Evolutionary conservation across 2,797 vertebrate genomes (phyloP), one percentile per base, ranked within the genome.

Genomic region (Aplochiton taeniatus): DNA sequence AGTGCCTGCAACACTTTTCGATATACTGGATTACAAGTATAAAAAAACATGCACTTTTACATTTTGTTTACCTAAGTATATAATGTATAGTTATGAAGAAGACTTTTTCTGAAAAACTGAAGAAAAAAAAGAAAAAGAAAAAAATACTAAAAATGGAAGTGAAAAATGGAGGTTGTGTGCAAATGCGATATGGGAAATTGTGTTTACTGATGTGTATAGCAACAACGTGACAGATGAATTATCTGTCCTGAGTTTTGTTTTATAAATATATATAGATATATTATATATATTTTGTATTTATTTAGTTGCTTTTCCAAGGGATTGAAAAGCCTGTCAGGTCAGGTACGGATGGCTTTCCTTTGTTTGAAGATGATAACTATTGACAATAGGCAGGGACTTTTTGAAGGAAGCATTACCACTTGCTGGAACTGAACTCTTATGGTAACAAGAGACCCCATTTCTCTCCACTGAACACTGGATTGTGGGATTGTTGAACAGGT

Each of bases 1-100:
- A 99, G 97, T 99, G 97, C 97, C 97, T 99, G 97, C 95, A 96
- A 97, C 89, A 96, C 92, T 91, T 91, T 91, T 92, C 90, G 85
- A 93, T 92, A 97, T 94, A 94, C 94, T 94, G 94, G 88, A 92
- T 91, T 81, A 89, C 80, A 89, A 83, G 63, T 79, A 78, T 76
- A 72, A 79, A 89, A 88, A 80, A 88, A 87, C 81, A 91, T 69
- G 81, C 87, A 91, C 91, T 92, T 93, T 93, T 93, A 90, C 90
- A 93, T 92, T 93, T 93, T 92, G 91, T 92, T 93, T 93, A 92
- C 91, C 88, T 85, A 81, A 79, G 71, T 86, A 90, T 90, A 87
- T 86, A 88, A 90, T 92, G 91, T 92, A 92, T 91, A 93, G 90
- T 88, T 91, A 89, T 81, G 73, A 90, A 90, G 88, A 89, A 77